Evolutionary conservation across 2,113 vertebrate genomes (phyloP).

Genomic region (Pitta sordida): DNA sequence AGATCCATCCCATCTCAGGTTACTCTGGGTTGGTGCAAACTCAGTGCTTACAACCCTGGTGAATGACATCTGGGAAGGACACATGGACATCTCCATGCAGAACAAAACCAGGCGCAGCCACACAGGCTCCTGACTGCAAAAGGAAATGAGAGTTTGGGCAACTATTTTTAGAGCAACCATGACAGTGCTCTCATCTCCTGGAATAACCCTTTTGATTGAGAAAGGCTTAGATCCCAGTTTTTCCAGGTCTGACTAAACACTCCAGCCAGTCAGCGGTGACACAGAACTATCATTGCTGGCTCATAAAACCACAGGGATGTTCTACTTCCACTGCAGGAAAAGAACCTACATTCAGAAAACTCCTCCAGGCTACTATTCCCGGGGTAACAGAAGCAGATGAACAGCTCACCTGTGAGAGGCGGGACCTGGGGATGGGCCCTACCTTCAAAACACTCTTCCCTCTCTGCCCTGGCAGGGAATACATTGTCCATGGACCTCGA

Average conservation of each 20-base stretch:
- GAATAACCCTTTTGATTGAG: not conserved
- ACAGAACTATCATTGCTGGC: not conserved
- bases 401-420: not conserved
- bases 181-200: not conserved
- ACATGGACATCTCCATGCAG: not conserved
- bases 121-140: not conserved
- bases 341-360: not conserved
- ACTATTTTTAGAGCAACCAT: constrained; percentile 7
- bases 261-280: not conserved
- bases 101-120: not conserved
- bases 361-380: not conserved
- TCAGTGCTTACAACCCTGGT: not conserved
- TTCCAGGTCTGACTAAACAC: not conserved
- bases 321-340: not conserved
- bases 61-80: not conserved
- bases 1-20: not conserved
- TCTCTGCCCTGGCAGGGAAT: not conserved
- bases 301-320: not conserved
- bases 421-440: not conserved
- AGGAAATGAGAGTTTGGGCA: not conserved
- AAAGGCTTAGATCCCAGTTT: not conserved
- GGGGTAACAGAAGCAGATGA: not conserved
- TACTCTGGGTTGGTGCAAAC: not conserved
- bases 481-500: not conserved
- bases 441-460: not conserved